Evolutionary conservation across 2,113 vertebrate genomes (phyloP).

Genomic region (Cyanoderma ruficeps): DNA sequence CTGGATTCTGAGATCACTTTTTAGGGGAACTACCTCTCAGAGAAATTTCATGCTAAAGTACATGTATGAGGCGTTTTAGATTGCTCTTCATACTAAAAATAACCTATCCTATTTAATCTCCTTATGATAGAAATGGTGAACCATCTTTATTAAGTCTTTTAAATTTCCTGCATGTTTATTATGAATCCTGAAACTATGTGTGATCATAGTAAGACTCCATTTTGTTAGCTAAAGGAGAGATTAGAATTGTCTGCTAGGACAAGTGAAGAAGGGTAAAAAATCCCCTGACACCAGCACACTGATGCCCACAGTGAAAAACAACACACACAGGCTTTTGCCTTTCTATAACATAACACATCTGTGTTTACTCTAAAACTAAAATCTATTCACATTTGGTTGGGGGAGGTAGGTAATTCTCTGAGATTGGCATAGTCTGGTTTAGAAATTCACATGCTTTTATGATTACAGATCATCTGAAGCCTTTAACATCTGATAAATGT

Average conservation of each 20-base stretch:
- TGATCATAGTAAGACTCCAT: background rate
- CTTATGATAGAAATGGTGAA: background rate
- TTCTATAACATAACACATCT: background rate
- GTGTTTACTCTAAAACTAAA: conserved; percentile 23
- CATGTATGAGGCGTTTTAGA: background rate
- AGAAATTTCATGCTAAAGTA: background rate
- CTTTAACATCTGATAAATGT: conserved; percentile 12
- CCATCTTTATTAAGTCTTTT: background rate
- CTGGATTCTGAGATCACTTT: background rate
- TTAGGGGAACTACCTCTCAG: background rate
- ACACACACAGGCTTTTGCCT: background rate
- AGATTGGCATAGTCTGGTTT: background rate
- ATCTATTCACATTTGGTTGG: background rate
- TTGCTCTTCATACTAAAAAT: background rate
- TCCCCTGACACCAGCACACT: background rate
- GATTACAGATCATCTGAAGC: conserved; percentile 6
- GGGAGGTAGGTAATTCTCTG: background rate
- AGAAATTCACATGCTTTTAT: conserved; percentile 14
- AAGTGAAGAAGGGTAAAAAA: background rate
- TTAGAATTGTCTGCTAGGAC: background rate
- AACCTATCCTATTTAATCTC: background rate
- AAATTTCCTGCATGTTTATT: background rate
- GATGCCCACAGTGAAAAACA: background rate
- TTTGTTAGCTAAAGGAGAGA: background rate
- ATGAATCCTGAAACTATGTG: background rate